These are phyloP conservation scores for Laticauda laticaudata DNA, from an alignment of 2,113 vertebrate genomes.

Conservation along the genomic window DNA sequence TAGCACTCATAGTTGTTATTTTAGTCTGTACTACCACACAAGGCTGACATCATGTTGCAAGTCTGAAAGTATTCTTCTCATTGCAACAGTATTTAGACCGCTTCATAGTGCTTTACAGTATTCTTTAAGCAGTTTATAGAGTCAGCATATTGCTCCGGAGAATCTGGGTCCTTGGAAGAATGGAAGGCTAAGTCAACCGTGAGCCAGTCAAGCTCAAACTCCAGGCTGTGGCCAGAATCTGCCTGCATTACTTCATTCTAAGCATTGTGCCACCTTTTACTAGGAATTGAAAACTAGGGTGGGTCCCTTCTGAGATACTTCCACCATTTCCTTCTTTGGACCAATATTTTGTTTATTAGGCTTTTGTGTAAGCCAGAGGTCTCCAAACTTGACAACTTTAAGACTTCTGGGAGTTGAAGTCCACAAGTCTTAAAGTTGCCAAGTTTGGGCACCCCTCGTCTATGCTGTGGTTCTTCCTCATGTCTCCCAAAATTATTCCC, in stretches of 20 bases:
- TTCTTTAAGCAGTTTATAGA: not conserved
- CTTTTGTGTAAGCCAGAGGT: not conserved
- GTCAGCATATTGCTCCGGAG: no score
- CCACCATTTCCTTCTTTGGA: not conserved
- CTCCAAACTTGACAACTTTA: no score
- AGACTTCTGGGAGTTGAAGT: no score
- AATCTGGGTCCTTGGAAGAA: not conserved
- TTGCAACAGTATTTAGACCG: not conserved
- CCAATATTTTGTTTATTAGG: not conserved
- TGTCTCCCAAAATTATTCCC: not conserved
- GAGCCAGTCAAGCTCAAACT: not conserved
- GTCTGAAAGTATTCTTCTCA: not conserved
- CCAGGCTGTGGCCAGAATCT: not conserved
- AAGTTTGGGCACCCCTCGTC: not conserved
- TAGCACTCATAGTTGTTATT: not conserved
- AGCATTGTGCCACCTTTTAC: not conserved
- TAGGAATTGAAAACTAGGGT: not conserved
- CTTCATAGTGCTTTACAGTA: not conserved
- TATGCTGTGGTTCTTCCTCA: not conserved
- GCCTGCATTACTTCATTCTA: not conserved
- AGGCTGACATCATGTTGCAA: not conserved
- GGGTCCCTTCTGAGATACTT: not conserved
- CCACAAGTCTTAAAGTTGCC: no score
- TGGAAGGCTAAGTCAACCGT: not conserved
- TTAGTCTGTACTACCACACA: not conserved